A percentile compares a stretch with the other conserved stretches of the same genome.
Evolutionary conservation across 2,888 invertebrate genomes (phyloP).

Genomic region (Lycophotia porphyrea): DNA sequence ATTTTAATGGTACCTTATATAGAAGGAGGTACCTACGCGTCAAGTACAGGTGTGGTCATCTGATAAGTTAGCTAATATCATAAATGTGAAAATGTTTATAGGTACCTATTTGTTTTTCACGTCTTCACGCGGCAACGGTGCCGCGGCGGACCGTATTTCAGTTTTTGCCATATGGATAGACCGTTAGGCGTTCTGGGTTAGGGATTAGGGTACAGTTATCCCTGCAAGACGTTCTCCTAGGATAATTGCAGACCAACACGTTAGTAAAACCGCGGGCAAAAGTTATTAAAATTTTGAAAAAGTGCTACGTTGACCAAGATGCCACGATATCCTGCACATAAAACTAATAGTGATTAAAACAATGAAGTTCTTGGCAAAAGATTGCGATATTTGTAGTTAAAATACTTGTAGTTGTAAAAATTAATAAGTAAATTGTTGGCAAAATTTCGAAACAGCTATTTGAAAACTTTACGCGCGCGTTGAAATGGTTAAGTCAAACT

Average conservation of each 20-base stretch:
- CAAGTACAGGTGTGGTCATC: neutral
- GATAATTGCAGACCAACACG: neutral
- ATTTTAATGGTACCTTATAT: too few relatives aligned
- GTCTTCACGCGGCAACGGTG: too few relatives aligned
- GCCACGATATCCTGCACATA: too few relatives aligned
- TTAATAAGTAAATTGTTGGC: neutral
- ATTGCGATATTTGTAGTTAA: neutral
- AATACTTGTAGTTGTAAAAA: slow-evolving; percentile 13
- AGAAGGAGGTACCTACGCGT: neutral
- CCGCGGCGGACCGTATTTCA: too few relatives aligned
- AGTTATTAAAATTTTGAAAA: neutral
- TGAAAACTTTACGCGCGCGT: neutral
- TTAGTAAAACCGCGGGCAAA: neutral
- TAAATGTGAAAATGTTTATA: neutral
- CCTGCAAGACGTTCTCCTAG: too few relatives aligned
- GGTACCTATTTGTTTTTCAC: too few relatives aligned
- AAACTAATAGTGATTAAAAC: neutral
- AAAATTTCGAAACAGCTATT: neutral
- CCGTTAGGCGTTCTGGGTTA: too few relatives aligned
- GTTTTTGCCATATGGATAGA: neutral
- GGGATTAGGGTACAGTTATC: too few relatives aligned
- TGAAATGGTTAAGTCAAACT: neutral
- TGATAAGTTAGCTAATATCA: neutral
- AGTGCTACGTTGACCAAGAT: neutral
- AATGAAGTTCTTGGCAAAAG: neutral